Evolutionary conservation across 2,113 vertebrate species (phyloP), one percentile per base, ranked within the genome.

Genomic region (Dendropsophus ebraccatus): DNA sequence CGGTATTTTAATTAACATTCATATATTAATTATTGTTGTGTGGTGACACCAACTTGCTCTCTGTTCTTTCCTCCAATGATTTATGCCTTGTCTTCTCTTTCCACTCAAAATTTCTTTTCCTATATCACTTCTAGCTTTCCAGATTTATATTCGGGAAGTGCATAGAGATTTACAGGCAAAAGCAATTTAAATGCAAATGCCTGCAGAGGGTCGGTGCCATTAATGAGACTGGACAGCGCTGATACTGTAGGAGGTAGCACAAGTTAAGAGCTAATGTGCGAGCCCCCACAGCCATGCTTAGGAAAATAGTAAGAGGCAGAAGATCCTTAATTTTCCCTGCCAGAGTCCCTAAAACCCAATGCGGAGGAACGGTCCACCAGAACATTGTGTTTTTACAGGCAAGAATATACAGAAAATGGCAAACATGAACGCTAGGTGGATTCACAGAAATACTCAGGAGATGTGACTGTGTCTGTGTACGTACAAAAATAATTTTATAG

Each of bases 121-220:
- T 69, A 14, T 75, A 13, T 54, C 23, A 47, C 54, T 73, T 69
- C 28, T 79, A 32, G n/a, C 30, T 54, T 78, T 49, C 75, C 52
- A 73, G 70, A 80, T 81, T 87, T 88, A 60, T 85, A 90, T 88
- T 88, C 88, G 32, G 65, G 60, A 87, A 79, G 28, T 28, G 58
- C 65, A 49, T 84, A 80, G 65, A 86, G 3, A 12, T 72, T 87
- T 65, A 47, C 12, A 69, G 80, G 87, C 85, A 90, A 89, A 87
- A 92, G 88, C 90, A 90, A 92, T 92, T 93, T 91, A 92, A 92
- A 92, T 92, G 92, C 92, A 93, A 93, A 94, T 93, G 62, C 88
- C 88, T 91, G 89, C 67, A n/a, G 83, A 82, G 58, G 88, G 89
- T 50, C 47, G 25, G 89, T 82, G 76, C 21, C 87, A 81, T 78